Conservation (phyloP, 1,140 invertebrate species). For the Ephestia elutella region DNA sequence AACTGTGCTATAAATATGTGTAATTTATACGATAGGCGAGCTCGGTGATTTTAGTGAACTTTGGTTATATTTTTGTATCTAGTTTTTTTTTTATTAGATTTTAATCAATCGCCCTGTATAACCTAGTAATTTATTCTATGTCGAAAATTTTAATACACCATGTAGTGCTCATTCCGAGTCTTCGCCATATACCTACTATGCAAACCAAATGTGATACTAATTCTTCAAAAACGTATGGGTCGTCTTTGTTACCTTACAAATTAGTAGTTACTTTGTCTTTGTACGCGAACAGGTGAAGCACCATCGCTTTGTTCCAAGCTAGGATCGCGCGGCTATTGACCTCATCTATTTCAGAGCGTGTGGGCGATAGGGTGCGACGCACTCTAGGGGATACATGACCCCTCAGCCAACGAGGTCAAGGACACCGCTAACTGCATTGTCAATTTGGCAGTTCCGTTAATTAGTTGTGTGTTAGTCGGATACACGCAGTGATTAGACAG, state of each 20-base stretch:
- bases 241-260: background rate
- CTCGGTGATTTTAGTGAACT: too few species aligned
- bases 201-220: too few species aligned
- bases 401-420: constrained; percentile 48
- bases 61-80: too few species aligned
- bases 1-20: too few species aligned
- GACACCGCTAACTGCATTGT: constrained; percentile 26
- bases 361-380: constrained; percentile 54
- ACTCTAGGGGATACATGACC: constrained; percentile 47
- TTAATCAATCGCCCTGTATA: too few species aligned
- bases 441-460: constrained; percentile 3
- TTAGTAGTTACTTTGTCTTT: constrained; percentile 2
- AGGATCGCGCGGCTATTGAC: constrained; percentile 36
- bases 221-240: background rate
- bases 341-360: constrained; percentile 56
- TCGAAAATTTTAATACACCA: too few species aligned
- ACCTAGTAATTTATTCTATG: too few species aligned
- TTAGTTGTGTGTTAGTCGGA: background rate
- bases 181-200: too few species aligned
- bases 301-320: constrained; percentile 26
- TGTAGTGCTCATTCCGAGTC: too few species aligned
- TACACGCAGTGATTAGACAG: background rate
- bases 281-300: constrained; percentile 1
- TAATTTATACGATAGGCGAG: too few species aligned
- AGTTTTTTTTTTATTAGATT: too few species aligned